Conservation (phyloP, 2,888 invertebrate species). For the Acanthosepion esculentum region DNA sequence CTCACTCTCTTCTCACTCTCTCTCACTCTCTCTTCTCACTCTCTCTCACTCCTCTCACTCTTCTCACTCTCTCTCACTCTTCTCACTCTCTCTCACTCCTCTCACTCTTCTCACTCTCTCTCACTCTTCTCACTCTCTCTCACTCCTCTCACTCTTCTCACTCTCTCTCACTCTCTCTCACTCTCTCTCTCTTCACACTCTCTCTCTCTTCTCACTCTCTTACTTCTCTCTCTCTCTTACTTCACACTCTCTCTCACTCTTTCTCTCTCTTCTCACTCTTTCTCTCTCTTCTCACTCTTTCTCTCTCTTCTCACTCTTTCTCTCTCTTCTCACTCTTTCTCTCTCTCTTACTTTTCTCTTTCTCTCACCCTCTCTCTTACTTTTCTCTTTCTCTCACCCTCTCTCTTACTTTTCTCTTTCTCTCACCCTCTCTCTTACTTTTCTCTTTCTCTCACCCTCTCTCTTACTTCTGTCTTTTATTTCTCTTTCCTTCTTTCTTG, state of each 20-base stretch:
- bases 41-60: too few relatives aligned
- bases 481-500: not conserved
- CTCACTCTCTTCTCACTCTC: not conserved
- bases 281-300: not conserved
- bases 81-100: not conserved
- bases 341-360: not conserved
- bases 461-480: not conserved
- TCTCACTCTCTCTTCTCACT: too few relatives aligned
- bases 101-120: not conserved
- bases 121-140: too few relatives aligned
- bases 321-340: not conserved
- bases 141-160: not conserved
- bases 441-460: not conserved
- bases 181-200: not conserved
- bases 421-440: not conserved
- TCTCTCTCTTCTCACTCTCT: not conserved
- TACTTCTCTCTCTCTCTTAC: not conserved
- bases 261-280: not conserved
- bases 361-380: not conserved
- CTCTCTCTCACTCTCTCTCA: not conserved
- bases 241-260: not conserved
- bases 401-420: not conserved
- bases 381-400: too few relatives aligned
- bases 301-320: not conserved
- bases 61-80: too few relatives aligned